These are phyloP conservation scores for Rhabdophis nuchalis DNA, from an alignment of 2,797 vertebrate species.

Conservation along the genomic window DNA sequence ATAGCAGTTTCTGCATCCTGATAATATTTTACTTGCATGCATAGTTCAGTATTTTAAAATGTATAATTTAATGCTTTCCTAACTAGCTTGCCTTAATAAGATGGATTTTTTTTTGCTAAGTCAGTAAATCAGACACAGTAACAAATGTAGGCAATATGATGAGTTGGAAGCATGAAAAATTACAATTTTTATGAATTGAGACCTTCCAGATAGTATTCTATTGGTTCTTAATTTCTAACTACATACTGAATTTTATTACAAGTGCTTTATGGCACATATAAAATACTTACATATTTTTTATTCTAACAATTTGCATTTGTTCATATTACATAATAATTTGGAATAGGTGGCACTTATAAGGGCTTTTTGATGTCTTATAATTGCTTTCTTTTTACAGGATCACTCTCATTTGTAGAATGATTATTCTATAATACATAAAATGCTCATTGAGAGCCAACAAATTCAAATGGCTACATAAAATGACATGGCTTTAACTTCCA, in stretches of 20 bases:
- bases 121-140: constrained; percentile 43
- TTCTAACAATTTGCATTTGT: neutral
- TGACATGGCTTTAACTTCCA: neutral
- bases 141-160: constrained; percentile 65
- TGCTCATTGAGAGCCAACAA: neutral
- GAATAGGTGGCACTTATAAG: neutral
- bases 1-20: constrained; percentile 61
- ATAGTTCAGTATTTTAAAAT: constrained; percentile 68
- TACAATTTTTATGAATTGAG: constrained; percentile 34
- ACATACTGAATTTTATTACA: constrained; percentile 1
- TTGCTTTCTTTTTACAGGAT: neutral
- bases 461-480: neutral
- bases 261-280: neutral
- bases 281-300: neutral
- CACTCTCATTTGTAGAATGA: neutral
- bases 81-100: constrained; percentile 68
- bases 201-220: neutral
- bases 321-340: neutral
- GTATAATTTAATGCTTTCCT: constrained; percentile 67
- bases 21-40: constrained; percentile 73
- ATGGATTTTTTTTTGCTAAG: constrained; percentile 42
- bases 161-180: constrained; percentile 59
- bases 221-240: constrained; percentile 29
- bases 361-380: neutral
- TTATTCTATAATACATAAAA: neutral